These are phyloP conservation scores for Masnerella sp. DNA, from an alignment of 2,888 invertebrate genomes.

Conservation along the genomic window DNA sequence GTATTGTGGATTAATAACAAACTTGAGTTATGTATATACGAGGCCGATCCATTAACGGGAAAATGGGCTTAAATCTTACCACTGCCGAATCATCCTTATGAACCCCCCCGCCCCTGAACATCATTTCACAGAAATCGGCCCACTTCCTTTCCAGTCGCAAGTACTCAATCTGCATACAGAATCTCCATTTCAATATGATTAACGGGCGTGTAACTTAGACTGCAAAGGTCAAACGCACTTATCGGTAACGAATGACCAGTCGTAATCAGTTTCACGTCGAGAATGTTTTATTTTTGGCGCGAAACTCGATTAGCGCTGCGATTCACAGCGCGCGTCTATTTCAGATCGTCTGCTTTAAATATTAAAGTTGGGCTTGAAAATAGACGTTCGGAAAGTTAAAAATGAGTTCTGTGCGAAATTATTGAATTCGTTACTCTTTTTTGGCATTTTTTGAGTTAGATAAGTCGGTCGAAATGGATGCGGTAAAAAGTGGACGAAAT, in stretches of 20 bases:
- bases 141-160: conserved; percentile 14
- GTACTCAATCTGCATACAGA: conserved; percentile 31
- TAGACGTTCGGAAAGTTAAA: too few relatives aligned
- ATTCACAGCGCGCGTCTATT: conserved; percentile 6
- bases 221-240: conserved; percentile 25
- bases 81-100: conserved; percentile 11
- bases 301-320: conserved; percentile 9
- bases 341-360: conserved; percentile 26
- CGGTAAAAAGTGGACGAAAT: too few relatives aligned
- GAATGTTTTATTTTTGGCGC: conserved; percentile 5
- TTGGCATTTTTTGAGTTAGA: too few relatives aligned
- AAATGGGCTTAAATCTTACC: conserved; percentile 40
- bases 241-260: conserved; percentile 7
- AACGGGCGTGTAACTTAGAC: conserved; percentile 20
- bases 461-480: too few relatives aligned
- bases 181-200: conserved; percentile 26
- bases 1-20: conserved; percentile 40
- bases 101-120: conserved; percentile 14
- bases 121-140: conserved; percentile 28
- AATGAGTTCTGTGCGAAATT: too few relatives aligned
- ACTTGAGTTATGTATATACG: conserved; percentile 30
- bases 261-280: conserved; percentile 20
- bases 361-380: conserved; percentile 13
- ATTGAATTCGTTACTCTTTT: too few relatives aligned
- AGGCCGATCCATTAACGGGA: conserved; percentile 44